Percentiles rank a stretch among this genome's conserved stretches.
Conservation (phyloP, 2,113 vertebrate species). For the Osmerus eperlanus region DNA sequence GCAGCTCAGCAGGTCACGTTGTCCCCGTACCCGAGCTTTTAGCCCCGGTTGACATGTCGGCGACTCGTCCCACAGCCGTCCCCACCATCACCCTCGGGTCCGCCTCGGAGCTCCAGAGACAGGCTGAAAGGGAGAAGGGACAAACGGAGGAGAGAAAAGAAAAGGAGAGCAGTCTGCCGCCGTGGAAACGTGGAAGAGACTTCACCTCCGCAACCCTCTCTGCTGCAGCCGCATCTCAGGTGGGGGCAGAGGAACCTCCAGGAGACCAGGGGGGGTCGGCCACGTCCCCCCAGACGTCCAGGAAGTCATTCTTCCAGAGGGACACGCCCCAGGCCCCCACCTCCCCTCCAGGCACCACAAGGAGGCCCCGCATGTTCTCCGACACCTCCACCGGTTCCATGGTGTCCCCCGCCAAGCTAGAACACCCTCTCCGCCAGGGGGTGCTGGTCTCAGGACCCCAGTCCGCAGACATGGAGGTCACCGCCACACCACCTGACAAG, state of each 20-base stretch:
- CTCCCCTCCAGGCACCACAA: conserved; percentile 6
- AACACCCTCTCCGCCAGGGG: background rate
- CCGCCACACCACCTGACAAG: conserved; percentile 25
- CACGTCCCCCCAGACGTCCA: conserved; percentile 36
- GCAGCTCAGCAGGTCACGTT: conserved; percentile 3
- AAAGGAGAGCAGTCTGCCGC: conserved; percentile 14
- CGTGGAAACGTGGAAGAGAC: conserved; percentile 22
- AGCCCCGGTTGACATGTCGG: conserved; percentile 29
- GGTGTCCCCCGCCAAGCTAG: conserved; percentile 25
- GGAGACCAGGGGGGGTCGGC: conserved; percentile 30
- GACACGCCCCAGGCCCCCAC: conserved; percentile 14
- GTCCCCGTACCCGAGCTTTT: background rate
- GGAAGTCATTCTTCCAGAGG: conserved; percentile 43
- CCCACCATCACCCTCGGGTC: conserved; percentile 7
- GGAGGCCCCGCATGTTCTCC: conserved; percentile 34
- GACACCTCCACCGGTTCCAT: conserved; percentile 36
- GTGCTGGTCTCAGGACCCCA: conserved; percentile 14
- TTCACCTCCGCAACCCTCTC: background rate
- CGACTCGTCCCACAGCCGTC: conserved; percentile 20
- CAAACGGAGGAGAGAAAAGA: background rate
- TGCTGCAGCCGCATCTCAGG: background rate
- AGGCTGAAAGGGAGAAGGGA: conserved; percentile 26
- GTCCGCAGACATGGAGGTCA: conserved; percentile 9
- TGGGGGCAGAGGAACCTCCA: background rate
- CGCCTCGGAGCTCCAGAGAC: conserved; percentile 24